Evolutionary conservation across 2,113 vertebrate species (phyloP).

Genomic region (Cercocebus atys): DNA sequence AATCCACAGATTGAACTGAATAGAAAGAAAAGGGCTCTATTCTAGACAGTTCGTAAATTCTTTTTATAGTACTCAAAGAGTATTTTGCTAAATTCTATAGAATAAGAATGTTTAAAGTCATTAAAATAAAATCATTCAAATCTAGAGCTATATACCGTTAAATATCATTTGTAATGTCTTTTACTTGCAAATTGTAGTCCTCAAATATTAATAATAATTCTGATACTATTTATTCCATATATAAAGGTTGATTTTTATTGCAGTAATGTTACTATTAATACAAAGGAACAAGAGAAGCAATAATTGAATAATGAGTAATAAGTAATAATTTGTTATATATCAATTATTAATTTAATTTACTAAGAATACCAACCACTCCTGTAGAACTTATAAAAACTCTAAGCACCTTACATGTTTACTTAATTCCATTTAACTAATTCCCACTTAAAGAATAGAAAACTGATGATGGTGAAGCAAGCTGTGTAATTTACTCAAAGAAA

Average conservation of each 20-base stretch:
- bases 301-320: not conserved
- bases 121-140: not conserved
- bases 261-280: not conserved
- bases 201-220: not conserved
- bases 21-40: not conserved
- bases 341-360: not conserved
- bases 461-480: not conserved
- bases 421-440: not conserved
- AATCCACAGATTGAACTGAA: not conserved
- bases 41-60: not conserved
- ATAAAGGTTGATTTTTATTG: not conserved
- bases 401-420: not conserved
- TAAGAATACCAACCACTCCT: not conserved
- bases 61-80: not conserved
- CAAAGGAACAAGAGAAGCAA: not conserved
- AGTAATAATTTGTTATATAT: not conserved
- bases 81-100: not conserved
- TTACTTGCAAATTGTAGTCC: not conserved
- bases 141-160: not conserved
- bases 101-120: not conserved
- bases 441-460: not conserved
- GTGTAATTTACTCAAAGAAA: not conserved
- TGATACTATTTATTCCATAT: not conserved
- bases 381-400: not conserved
- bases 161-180: not conserved